Base-by-base conservation (phyloP, 2,797 vertebrate species). In the Labroides dimidiatus region DNA sequence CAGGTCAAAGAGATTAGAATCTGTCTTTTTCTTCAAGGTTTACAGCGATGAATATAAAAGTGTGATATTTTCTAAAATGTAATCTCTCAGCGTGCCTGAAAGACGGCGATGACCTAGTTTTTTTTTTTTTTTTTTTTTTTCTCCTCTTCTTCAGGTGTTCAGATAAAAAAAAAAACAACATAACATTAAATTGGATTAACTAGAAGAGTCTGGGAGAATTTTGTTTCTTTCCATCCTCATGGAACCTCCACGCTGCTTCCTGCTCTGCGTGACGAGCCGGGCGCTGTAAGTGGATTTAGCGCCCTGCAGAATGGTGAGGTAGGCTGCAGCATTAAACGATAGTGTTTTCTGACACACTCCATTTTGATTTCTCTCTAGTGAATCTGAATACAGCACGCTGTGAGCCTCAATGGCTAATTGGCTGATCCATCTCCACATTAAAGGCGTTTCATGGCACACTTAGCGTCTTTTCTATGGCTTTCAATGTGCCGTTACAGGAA, bases 371-470 rank as follows among this genome's bases (percentile, higher is more conserved):
- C 77, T 81, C 82, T 87, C 72, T 48, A 37, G 80, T 70, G 72
- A 75, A 81, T 86, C 59, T 87, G 72, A 91, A 85, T 66, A n/a
- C n/a, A 47, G 74, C 75, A 72, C 10, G 17, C 85, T 80, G 81
- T 65, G 75, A 81, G 75, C 80, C 65, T 88, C 80, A 87, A 89
- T 79, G 64, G 80, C 75, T 89, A 89, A 91, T 90, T 89, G 86
- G 72, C 72, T 81, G 79, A 87, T 86, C 78, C 75, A 74, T 83
- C 75, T 84, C 33, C 11, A 79, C 86, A 84, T 90, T 85, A 83
- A 84, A 86, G 75, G 72, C 84, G 81, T 88, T 89, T 88, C 79
- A 85, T 61, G 64, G 77, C 75, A 86, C 77, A 81, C 75, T 89
- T 80, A 80, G 81, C 72, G 65, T 86, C 82, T 80, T 86, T 91